Base-by-base conservation (phyloP, 1,140 invertebrate species). In the Magallana angulata region DNA sequence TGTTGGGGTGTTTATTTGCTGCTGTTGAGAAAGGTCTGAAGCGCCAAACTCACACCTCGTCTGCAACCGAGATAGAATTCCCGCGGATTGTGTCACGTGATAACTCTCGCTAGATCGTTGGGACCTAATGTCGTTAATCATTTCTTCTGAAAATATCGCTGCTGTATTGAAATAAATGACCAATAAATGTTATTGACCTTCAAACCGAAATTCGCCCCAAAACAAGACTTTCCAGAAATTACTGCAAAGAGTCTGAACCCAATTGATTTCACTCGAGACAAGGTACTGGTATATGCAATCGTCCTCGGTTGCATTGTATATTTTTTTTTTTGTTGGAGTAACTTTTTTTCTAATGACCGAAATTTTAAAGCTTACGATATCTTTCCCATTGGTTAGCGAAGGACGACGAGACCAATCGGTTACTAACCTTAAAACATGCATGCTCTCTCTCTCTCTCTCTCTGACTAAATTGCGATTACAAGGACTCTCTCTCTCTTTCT, bases 1-100 rank as follows among this genome's bases (percentile, higher is more conserved):
- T 24, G 68, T 76, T 12, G 68, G 24, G 24, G 68, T 36, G 68
- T 76, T 76, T 76, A 76, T 76, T 76, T 8, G 60, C 60, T 12
- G 14, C 68, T 36, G 24, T 30, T 76, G 24, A 76, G 36, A 36
- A 62, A 30, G n/a, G 14, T 76, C 12, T 24, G 36, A 76, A 30
- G 24, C 24, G 8, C 14, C 68, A 76, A 76, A 16, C n/a, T 62
- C 8, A 12, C 68, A 76, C 68, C 68, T 76, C 24, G 68, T 11
- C 8, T 11, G 7, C 60, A 11, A 24, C 24, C 68, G 12, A 30
- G 11, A 11, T 30, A 76, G 2, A 12, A 36, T 76, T 30, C 7
- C 11, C 24, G 7, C 24, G 24, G 24, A 76, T 30, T 76, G 14
- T 2, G 24, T 76, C 68, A 76, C 68, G 68, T 76, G 68, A 76